phyloP scores from a whole-genome alignment of 35 echinoderm and acorn worm genomes.

The Ptychodera flava region DNA sequence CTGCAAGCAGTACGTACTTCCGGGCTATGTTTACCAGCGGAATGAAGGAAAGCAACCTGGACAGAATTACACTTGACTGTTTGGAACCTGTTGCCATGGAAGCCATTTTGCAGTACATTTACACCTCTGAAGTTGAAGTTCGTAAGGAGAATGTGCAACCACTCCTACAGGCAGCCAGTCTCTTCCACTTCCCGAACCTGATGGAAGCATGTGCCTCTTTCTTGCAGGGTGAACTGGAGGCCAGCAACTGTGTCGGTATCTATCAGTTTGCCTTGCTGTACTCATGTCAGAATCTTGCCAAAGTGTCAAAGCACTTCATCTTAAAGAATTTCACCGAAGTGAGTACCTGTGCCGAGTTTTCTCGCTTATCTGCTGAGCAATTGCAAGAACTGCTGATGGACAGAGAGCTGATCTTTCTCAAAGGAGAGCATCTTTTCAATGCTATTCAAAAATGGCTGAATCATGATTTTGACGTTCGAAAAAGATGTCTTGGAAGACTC shows the following conservation, averaged over 20 bases:
- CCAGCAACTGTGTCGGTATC: background rate
- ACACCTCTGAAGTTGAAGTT: background rate
- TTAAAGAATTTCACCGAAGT: slow-evolving; percentile 40
- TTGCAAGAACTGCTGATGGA: slow-evolving; percentile 13
- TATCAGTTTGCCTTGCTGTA: background rate
- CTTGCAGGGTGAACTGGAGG: background rate
- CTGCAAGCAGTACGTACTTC: background rate
- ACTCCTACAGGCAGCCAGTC: background rate
- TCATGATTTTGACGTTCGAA: background rate
- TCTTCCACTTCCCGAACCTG: background rate
- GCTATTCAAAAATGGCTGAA: background rate
- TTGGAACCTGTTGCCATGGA: background rate
- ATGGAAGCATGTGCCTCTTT: background rate
- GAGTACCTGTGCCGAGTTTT: slow-evolving; percentile 42
- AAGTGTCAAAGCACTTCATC: slow-evolving; percentile 20
- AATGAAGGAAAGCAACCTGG: background rate
- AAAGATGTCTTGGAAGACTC: background rate
- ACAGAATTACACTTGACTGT: background rate
- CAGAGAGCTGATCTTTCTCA: background rate
- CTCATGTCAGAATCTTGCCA: slow-evolving; percentile 22
- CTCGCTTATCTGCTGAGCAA: slow-evolving; percentile 24
- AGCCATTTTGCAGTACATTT: background rate
- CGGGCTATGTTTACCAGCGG: background rate
- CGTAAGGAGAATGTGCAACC: background rate
- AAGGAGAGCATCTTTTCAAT: background rate